Conservation (phyloP, 2,888 invertebrate genomes). For the Cantharis flavilabris region DNA sequence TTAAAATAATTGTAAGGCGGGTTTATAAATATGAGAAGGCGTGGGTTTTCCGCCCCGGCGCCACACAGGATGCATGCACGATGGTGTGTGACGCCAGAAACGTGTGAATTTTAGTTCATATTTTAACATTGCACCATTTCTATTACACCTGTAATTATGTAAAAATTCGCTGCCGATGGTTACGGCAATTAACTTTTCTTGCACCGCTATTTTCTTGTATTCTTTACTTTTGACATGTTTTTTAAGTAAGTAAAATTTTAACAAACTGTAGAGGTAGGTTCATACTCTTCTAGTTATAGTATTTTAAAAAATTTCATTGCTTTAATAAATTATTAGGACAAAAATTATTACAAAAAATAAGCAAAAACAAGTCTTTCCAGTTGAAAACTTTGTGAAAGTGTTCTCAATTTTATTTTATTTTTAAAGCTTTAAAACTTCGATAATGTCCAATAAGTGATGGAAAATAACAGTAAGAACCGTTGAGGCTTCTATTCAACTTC, state of each 20-base stretch:
- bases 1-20: constrained; percentile 30
- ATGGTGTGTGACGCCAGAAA: constrained; percentile 40
- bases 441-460: no score
- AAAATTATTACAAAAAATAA: no score
- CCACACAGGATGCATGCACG: constrained; percentile 45
- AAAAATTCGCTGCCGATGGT: background rate
- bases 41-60: constrained; percentile 39
- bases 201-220: background rate
- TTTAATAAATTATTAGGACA: no score
- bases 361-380: no score
- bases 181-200: constrained; percentile 1
- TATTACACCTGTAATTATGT: constrained; percentile 1
- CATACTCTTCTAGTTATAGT: no score
- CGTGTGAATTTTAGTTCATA: constrained; percentile 17
- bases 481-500: no score
- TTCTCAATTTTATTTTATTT: no score
- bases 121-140: constrained; percentile 17
- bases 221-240: background rate
- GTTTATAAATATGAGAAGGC: constrained; percentile 31
- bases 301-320: background rate
- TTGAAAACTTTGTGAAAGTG: no score
- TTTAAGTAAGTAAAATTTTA: background rate
- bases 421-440: no score
- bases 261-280: background rate
- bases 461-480: no score